Evolutionary conservation across 2,113 vertebrate genomes (phyloP).

Genomic region (Aleadryas rufinucha): DNA sequence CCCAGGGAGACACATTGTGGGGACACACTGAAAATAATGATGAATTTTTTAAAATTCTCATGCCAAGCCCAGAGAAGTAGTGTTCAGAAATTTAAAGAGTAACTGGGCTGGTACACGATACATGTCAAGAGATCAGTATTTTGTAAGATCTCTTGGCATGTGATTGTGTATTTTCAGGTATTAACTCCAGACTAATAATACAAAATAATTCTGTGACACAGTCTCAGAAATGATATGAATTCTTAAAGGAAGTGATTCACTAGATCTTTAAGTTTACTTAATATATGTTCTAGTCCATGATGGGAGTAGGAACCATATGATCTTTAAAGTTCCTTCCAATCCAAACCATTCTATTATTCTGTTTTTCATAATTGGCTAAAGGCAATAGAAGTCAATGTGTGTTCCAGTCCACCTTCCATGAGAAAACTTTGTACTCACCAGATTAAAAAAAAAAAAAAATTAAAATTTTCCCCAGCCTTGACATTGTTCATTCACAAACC

Average conservation of each 20-base stretch:
- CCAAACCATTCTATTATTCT: neutral
- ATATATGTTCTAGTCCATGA: neutral
- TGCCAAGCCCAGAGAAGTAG: neutral
- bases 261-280: neutral
- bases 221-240: neutral
- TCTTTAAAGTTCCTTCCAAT: neutral
- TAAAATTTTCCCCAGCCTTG: neutral
- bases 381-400: neutral
- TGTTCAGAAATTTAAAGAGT: neutral
- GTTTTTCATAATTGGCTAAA: neutral
- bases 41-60: neutral
- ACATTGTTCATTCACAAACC: neutral
- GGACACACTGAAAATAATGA: neutral
- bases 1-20: neutral
- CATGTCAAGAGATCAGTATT: neutral
- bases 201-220: neutral
- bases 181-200: neutral
- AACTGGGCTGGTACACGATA: neutral
- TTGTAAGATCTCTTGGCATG: neutral
- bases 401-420: neutral
- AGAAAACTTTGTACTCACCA: neutral
- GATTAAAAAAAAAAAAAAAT: neutral
- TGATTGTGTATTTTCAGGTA: neutral
- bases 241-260: neutral
- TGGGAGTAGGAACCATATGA: accelerated